A percentile compares a stretch with the other conserved stretches of the same genome.
These are phyloP conservation scores for Oconnorella tubifera DNA, from an alignment of 2,888 invertebrate genomes.

Conservation along the genomic window DNA sequence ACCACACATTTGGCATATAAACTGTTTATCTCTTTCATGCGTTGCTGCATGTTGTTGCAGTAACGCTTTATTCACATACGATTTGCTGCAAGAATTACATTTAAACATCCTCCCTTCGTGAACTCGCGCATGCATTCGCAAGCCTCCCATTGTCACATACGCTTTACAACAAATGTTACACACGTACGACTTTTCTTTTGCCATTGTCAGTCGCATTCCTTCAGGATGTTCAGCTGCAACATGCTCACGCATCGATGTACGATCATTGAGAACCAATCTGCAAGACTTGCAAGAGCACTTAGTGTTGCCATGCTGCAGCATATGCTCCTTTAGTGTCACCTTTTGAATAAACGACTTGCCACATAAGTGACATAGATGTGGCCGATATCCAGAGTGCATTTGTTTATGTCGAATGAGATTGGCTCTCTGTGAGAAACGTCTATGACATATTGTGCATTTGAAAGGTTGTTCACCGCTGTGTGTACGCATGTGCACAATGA, in stretches of 20 bases:
- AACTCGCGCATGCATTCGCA: constrained; percentile 8
- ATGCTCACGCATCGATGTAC: constrained; percentile 6
- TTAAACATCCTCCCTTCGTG: not conserved
- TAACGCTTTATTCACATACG: constrained; percentile 7
- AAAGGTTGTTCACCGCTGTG: constrained; percentile 11
- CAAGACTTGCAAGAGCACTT: constrained; percentile 1
- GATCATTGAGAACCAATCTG: constrained; percentile 2
- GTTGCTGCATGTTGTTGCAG: constrained; percentile 5
- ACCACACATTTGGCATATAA: constrained; percentile 6
- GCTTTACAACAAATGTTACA: constrained; percentile 4
- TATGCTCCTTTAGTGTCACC: constrained; percentile 10
- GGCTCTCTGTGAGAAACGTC: constrained; percentile 10
- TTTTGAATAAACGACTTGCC: constrained; percentile 15
- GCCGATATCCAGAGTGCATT: constrained; percentile 5
- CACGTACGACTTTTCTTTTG: not conserved
- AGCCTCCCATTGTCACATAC: constrained; percentile 6
- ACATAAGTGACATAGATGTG: constrained; percentile 15
- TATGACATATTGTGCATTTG: not conserved
- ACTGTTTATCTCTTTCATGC: constrained; percentile 9
- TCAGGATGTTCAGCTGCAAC: not conserved
- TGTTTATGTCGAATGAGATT: constrained; percentile 11
- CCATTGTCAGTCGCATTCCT: not conserved
- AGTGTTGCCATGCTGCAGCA: constrained; percentile 10
- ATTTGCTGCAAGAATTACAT: constrained; percentile 11
- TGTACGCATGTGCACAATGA: constrained; percentile 7